Evolutionary conservation across 64 coral and sea anemone genomes (phyloP).

Genomic region (Pachyseris speciosa): DNA sequence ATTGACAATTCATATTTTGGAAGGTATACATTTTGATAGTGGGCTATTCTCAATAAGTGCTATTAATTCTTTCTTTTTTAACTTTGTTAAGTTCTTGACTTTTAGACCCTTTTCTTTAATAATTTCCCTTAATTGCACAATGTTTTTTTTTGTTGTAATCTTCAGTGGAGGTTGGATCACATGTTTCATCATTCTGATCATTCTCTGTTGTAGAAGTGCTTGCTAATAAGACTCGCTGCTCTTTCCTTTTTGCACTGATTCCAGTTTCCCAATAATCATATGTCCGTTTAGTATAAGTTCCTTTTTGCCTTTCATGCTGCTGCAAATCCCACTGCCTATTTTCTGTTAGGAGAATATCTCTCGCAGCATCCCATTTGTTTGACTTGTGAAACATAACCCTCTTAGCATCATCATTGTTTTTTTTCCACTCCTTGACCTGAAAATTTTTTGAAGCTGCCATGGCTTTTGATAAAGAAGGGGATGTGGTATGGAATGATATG

Average conservation of each 20-base stretch:
- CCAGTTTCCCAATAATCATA: background rate
- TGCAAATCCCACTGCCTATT: slow-evolving; percentile 42
- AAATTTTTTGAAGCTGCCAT: slow-evolving; percentile 62
- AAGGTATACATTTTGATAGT: no score
- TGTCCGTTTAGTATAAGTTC: background rate
- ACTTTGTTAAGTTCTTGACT: slow-evolving; percentile 33
- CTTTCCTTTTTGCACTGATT: background rate
- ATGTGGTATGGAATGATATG: slow-evolving; percentile 37
- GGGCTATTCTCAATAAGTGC: slow-evolving; percentile 11
- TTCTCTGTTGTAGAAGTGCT: background rate
- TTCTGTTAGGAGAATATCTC: slow-evolving; percentile 44
- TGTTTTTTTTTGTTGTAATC: slow-evolving; percentile 15
- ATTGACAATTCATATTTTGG: no score
- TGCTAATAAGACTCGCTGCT: background rate
- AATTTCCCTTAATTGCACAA: slow-evolving; percentile 34
- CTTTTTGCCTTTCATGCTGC: background rate
- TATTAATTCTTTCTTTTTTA: slow-evolving; percentile 52
- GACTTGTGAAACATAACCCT: slow-evolving; percentile 50
- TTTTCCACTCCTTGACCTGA: slow-evolving; percentile 62
- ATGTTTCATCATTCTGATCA: background rate
- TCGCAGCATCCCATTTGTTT: slow-evolving; percentile 67
- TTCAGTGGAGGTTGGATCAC: background rate
- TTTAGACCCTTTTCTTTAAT: no score
- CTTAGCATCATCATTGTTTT: slow-evolving; percentile 65
- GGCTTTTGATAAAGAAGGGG: no score